phyloP scores from a whole-genome alignment of 2,888 invertebrate genomes.

The Dendrolimus pini region DNA sequence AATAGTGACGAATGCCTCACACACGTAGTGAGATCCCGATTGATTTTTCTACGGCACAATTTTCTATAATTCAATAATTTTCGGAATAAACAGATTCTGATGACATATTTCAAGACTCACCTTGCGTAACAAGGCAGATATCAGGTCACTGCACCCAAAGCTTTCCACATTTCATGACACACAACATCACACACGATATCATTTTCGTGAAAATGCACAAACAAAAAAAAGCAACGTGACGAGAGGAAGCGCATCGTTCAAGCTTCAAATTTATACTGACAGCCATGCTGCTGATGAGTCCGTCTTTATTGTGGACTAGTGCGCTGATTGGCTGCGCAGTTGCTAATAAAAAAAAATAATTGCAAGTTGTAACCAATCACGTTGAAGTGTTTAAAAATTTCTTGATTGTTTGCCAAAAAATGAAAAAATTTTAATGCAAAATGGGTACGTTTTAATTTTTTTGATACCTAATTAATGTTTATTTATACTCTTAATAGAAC shows the following conservation, averaged over 20 bases:
- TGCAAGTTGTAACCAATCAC: constrained; percentile 46
- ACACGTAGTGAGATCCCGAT: constrained; percentile 43
- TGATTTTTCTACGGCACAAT: constrained; percentile 45
- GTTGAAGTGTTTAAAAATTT: constrained; percentile 39
- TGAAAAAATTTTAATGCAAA: constrained; percentile 25
- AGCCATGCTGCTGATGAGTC: constrained; percentile 93
- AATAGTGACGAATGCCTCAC: constrained; percentile 43
- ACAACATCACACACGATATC: constrained; percentile 73
- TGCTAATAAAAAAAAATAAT: constrained; percentile 42
- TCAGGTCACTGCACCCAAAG: constrained; percentile 73
- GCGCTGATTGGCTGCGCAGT: constrained; percentile 78
- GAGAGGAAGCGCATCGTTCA: constrained; percentile 90
- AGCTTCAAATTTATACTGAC: constrained; percentile 98
- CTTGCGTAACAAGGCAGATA: constrained; percentile 46
- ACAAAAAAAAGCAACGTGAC: constrained; percentile 79
- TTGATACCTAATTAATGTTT: neutral
- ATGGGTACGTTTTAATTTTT: constrained; percentile 18
- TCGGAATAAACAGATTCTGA: constrained; percentile 3
- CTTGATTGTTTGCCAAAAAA: constrained; percentile 50
- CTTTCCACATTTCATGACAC: constrained; percentile 71
- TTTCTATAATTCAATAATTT: constrained; percentile 1
- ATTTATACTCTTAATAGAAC: too few relatives aligned
- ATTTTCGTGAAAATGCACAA: constrained; percentile 72
- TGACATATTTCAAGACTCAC: constrained; percentile 33
- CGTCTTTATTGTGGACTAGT: constrained; percentile 86